A percentile compares a stretch with the other conserved stretches of the same genome.
phyloP scores from a whole-genome alignment of 2,888 invertebrate genomes.

The Argynnis bischoffii region DNA sequence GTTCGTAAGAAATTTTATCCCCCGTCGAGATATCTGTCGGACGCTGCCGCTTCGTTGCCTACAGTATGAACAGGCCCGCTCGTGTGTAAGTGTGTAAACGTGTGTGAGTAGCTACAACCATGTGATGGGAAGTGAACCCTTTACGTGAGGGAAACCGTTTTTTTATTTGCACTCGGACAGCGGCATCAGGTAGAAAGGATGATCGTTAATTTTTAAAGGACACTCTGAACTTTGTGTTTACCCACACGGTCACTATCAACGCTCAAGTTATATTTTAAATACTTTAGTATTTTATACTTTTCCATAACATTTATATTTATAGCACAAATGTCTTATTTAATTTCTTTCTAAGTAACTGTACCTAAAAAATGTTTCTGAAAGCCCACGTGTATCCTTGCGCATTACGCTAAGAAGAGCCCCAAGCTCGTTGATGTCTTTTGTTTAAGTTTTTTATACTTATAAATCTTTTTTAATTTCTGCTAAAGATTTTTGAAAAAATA shows the following conservation, averaged over 20 bases:
- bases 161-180: conserved; percentile 82
- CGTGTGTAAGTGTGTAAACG: conserved; percentile 47
- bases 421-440: conserved; percentile 77
- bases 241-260: conserved; percentile 50
- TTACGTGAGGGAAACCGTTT: conserved; percentile 80
- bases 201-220: conserved; percentile 81
- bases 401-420: conserved; percentile 36
- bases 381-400: background rate
- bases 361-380: too few species aligned
- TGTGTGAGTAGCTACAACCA: conserved; percentile 61
- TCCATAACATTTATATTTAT: background rate
- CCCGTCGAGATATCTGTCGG: conserved; percentile 76
- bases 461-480: conserved; percentile 30
- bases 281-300: background rate
- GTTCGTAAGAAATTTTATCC: conserved; percentile 72
- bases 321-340: background rate
- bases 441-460: conserved; percentile 40
- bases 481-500: background rate
- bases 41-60: conserved; percentile 63
- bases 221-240: conserved; percentile 68
- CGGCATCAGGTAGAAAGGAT: conserved; percentile 82
- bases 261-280: conserved; percentile 12
- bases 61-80: conserved; percentile 50
- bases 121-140: conserved; percentile 84
- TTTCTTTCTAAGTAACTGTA: background rate